A percentile compares a stretch with the other conserved stretches of the same genome.
These are phyloP conservation scores for Papilio helenus DNA, from an alignment of 1,140 invertebrate genomes.

Conservation along the genomic window DNA sequence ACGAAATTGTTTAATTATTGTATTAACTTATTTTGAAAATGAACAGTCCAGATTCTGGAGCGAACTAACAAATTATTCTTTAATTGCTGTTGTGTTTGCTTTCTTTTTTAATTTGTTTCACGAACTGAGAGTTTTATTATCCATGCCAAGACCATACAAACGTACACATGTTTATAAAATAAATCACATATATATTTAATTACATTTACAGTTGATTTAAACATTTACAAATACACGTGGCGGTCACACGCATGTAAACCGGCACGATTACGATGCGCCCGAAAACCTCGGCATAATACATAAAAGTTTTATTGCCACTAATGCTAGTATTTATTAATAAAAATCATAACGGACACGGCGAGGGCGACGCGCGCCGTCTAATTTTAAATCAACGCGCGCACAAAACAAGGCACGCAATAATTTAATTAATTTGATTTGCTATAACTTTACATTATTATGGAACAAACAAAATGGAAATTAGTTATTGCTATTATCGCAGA, in stretches of 20 bases:
- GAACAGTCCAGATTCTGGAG: background rate
- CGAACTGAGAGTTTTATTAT: background rate
- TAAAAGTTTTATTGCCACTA: constrained; percentile 61
- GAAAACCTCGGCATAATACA: constrained; percentile 36
- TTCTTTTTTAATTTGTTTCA: background rate
- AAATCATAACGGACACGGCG: constrained; percentile 58
- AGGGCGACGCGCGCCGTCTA: constrained; percentile 58
- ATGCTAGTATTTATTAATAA: constrained; percentile 55
- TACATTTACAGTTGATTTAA: constrained; percentile 5
- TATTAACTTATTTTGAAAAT: background rate
- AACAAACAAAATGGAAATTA: too few species aligned
- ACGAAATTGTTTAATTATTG: constrained; percentile 16
- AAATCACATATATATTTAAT: background rate
- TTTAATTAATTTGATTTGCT: too few species aligned
- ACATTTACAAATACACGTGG: constrained; percentile 4
- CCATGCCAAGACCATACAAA: background rate
- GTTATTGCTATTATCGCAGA: too few species aligned
- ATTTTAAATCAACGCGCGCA: constrained; percentile 56
- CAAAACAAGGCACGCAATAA: constrained; percentile 45
- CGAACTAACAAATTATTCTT: background rate
- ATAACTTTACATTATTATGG: too few species aligned
- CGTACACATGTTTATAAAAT: background rate
- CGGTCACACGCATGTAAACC: constrained; percentile 1
- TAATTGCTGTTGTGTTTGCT: background rate
- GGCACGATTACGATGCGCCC: background rate